These are phyloP conservation scores for Emesis furor DNA, from an alignment of 2,888 invertebrate species.

Conservation along the genomic window DNA sequence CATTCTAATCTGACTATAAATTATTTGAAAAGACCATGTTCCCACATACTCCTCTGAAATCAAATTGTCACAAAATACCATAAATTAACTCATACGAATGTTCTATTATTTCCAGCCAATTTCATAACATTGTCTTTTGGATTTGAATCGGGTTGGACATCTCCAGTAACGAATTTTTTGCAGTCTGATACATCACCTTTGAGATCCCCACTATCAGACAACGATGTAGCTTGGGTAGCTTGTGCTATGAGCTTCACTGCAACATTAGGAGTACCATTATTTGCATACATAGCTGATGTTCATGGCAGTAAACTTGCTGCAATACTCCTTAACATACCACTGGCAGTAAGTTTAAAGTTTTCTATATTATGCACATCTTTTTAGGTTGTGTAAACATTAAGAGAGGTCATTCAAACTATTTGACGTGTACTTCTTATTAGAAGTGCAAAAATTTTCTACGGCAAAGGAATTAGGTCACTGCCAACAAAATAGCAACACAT, in stretches of 20 bases:
- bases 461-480: too few species aligned
- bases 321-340: not conserved
- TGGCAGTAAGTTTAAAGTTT: not conserved
- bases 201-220: conserved; percentile 82
- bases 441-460: too few species aligned
- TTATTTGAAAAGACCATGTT: too few species aligned
- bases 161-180: conserved; percentile 83
- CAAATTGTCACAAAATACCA: too few species aligned
- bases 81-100: too few species aligned
- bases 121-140: conserved; percentile 82
- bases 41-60: too few species aligned
- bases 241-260: conserved; percentile 84
- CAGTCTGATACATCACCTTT: conserved; percentile 80
- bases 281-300: conserved; percentile 84
- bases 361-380: not conserved
- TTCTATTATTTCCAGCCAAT: conserved; percentile 80
- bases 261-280: conserved; percentile 82
- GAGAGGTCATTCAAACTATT: too few species aligned
- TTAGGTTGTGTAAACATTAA: too few species aligned
- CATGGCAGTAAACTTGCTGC: conserved; percentile 56
- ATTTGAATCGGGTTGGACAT: conserved; percentile 84
- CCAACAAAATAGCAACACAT: too few species aligned
- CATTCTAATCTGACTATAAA: too few species aligned
- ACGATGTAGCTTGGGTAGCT: conserved; percentile 86
- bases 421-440: too few species aligned